These are phyloP conservation scores for Melierax canorus DNA, from an alignment of 2,113 vertebrate genomes.

Conservation along the genomic window DNA sequence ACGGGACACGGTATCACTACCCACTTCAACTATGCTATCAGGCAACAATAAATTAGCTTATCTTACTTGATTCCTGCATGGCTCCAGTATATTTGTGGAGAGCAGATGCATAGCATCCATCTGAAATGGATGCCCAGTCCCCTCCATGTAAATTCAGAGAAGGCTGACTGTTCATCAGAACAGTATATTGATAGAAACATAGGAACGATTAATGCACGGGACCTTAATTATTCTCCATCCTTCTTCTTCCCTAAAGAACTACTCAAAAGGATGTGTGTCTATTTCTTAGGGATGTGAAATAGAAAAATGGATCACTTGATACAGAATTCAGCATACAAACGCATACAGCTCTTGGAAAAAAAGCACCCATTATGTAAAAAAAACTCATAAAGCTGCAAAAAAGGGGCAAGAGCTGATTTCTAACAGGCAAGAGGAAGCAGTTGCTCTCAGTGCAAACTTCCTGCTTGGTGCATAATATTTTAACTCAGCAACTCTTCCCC, in stretches of 20 bases:
- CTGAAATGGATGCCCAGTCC: accelerated
- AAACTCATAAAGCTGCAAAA: background rate
- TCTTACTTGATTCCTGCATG: background rate
- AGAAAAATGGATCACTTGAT: too few relatives aligned
- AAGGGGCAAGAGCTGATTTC: background rate
- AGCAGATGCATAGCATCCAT: accelerated
- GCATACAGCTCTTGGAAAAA: accelerated
- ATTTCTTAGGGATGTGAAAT: background rate
- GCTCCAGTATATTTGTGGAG: background rate
- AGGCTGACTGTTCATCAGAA: background rate
- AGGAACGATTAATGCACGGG: accelerated
- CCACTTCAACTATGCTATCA: accelerated
- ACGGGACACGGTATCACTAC: accelerated
- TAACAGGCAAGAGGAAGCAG: background rate
- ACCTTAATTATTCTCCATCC: background rate
- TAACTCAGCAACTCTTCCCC: slow-evolving; percentile 2
- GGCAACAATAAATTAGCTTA: background rate
- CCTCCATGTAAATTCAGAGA: accelerated
- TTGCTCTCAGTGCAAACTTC: background rate
- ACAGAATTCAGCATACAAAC: background rate
- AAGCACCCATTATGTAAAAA: accelerated
- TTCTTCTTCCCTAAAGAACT: background rate
- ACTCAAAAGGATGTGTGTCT: accelerated
- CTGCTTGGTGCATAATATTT: background rate
- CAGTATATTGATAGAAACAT: accelerated